Conservation (phyloP, 2,113 vertebrate genomes). For the Falcunculus frontatus region DNA sequence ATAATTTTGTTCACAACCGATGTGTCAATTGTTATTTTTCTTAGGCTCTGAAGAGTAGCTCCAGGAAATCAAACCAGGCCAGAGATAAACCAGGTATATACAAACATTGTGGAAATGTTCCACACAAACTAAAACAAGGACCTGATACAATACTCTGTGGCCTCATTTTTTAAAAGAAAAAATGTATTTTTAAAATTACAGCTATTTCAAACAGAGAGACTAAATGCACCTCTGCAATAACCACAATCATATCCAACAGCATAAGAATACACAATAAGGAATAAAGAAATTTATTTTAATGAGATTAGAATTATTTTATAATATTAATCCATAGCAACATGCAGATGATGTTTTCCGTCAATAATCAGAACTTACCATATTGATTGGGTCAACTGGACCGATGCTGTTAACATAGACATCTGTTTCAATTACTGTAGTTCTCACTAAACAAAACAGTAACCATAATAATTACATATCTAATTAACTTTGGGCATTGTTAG, state of each 20-base stretch:
- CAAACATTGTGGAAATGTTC: neutral
- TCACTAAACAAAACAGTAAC: conserved; percentile 81
- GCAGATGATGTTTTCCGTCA: neutral
- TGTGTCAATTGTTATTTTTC: neutral
- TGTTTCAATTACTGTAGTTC: conserved; percentile 93
- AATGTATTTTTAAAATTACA: neutral
- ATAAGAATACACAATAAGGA: neutral
- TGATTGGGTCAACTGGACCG: conserved; percentile 94
- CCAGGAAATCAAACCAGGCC: neutral
- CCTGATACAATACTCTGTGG: neutral
- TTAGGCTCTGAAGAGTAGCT: neutral
- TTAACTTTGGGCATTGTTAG: neutral
- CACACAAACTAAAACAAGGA: neutral
- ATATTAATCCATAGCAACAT: neutral
- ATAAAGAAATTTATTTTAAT: neutral
- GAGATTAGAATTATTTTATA: neutral
- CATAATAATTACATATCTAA: conserved; percentile 29
- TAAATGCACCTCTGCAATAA: neutral
- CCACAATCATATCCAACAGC: neutral
- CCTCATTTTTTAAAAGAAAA: neutral
- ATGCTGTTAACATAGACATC: conserved; percentile 97
- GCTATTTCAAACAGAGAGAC: neutral
- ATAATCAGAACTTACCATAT: conserved; percentile 85
- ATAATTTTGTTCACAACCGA: neutral
- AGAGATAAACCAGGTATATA: neutral